Evolutionary conservation across 2,888 invertebrate genomes (phyloP).

Genomic region (Aphodius granarius): DNA sequence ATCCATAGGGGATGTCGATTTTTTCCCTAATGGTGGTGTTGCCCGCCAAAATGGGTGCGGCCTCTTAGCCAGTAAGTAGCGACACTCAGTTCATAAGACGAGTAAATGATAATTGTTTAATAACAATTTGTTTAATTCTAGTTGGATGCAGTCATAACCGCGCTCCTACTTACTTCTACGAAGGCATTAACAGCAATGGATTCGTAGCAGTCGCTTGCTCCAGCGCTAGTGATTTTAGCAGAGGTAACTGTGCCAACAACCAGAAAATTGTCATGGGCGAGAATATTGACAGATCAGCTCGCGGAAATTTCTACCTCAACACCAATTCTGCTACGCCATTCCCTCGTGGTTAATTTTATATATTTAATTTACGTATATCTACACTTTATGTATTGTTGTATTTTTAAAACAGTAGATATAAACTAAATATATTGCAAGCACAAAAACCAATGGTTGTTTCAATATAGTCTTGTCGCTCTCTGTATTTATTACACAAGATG

Average conservation of each 20-base stretch:
- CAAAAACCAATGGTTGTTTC: background rate
- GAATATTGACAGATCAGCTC: slow-evolving; percentile 8
- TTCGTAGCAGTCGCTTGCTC: slow-evolving; percentile 17
- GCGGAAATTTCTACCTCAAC: slow-evolving; percentile 16
- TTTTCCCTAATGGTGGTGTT: slow-evolving; percentile 69
- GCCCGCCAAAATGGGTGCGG: slow-evolving; percentile 67
- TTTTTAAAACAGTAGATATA: background rate
- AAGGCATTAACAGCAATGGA: slow-evolving; percentile 9
- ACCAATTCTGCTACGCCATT: slow-evolving; percentile 15
- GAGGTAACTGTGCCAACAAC: slow-evolving; percentile 15
- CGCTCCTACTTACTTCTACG: slow-evolving; percentile 14
- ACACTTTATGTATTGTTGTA: background rate
- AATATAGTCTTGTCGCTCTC: too few relatives aligned
- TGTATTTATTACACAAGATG: too few relatives aligned
- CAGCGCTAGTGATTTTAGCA: slow-evolving; percentile 9
- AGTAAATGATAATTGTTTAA: background rate
- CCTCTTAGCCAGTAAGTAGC: slow-evolving; percentile 9
- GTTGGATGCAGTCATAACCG: slow-evolving; percentile 19
- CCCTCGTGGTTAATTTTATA: slow-evolving; percentile 6
- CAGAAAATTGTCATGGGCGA: slow-evolving; percentile 21
- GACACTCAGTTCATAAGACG: background rate
- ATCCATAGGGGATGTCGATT: slow-evolving; percentile 68
- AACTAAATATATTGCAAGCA: background rate
- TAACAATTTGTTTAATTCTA: slow-evolving; percentile 10
- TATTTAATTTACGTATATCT: too few relatives aligned